Evolutionary conservation across 2,113 vertebrate genomes (phyloP), one percentile per base, ranked within the genome.

Genomic region (Rhadina sibilatrix): DNA sequence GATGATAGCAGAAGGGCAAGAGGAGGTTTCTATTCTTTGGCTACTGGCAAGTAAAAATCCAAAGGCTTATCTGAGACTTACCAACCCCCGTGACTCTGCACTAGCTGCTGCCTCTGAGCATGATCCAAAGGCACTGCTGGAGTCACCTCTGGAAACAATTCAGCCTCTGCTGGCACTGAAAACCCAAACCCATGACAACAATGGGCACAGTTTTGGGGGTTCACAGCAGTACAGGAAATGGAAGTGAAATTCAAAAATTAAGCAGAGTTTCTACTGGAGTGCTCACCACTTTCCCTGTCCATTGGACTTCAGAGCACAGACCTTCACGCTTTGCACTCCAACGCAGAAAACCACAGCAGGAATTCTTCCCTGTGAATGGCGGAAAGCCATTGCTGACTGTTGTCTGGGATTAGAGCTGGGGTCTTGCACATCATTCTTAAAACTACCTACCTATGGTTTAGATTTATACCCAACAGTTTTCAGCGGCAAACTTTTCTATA

Each of bases 221-320:
- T 83, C 83, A 77, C 54, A 69, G 70, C 37, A 35, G 44, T 1
- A 70, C 68, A 89, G 89, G 72, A 95, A 95, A 92, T 19, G 88
- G 80, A 90, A 93, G 47, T 24, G 13, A 90, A 88, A 90, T 35
- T 5, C 27, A 53, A 54, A 89, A 88, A 21, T 38, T 5, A 86
- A 71, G 40, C 4, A 1, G 49, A 64, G 50, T 46, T 88, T 61
- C 66, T 72, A 12, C 25, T 46, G 63, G 42, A 92, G 38, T 1
- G 2, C 40, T 86, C 4, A 1, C 59, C 2, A 4, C 63, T 28
- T 40, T 30, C 59, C 64, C 46, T 0, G 0, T 11, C 53, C 0
- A 0, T 75, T 46, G 25, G 30, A 46, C 28, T 80, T 35, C 44
- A 71, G 56, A 89, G 81, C 42, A 27, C 56, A 56, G 74, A 64